Evolutionary conservation across 2,797 vertebrate genomes (phyloP), one percentile per base, ranked within the genome.

Genomic region (Poeciliopsis turneri): DNA sequence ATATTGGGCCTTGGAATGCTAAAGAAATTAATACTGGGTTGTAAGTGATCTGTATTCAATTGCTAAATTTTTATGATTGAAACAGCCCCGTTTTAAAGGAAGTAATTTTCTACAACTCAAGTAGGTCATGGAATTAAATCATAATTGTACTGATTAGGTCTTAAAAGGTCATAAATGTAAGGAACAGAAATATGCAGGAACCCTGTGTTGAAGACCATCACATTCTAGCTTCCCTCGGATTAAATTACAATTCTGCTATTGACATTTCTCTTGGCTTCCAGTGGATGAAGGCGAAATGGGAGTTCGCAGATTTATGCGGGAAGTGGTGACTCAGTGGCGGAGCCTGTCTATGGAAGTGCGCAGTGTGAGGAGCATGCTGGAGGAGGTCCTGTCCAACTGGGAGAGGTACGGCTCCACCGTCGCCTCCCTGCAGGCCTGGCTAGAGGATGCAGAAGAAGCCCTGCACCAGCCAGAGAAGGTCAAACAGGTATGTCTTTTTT

Each of bases 341-440:
- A 97, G 98, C 80, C 95, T 99, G 53, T 98, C 97, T 0, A 97
- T 99, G 89, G 98, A 99, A 66, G 96, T 98, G 51, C 96, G 97
- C 84, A 98, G 98, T 2, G 97, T 98, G 76, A 94, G 96, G 84
- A 98, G 97, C 93, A 99, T 99, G 98, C 92, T 99, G 86, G 97
- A 99, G 87, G 97, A 99, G 90, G 98, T 99, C 53, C 93, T 98
- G 70, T 93, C 96, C 61, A 98, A 98, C 87, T 99, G 98, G 98
- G 96, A 97, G 85, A 95, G 96, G 79, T 98, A 98, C 7, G 94
- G 89, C 86, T 95, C 92, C 84, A 96, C 96, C 0, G 98, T 99
- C 84, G 95, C 95, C 72, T 95, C 94, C 81, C 93, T 99, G 55
- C 98, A 99, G 84, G 97, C 95, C 81, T 99, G 98, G 98, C 93